These are phyloP conservation scores for Nettapus auritus DNA, from an alignment of 2,113 vertebrate genomes.

Conservation along the genomic window DNA sequence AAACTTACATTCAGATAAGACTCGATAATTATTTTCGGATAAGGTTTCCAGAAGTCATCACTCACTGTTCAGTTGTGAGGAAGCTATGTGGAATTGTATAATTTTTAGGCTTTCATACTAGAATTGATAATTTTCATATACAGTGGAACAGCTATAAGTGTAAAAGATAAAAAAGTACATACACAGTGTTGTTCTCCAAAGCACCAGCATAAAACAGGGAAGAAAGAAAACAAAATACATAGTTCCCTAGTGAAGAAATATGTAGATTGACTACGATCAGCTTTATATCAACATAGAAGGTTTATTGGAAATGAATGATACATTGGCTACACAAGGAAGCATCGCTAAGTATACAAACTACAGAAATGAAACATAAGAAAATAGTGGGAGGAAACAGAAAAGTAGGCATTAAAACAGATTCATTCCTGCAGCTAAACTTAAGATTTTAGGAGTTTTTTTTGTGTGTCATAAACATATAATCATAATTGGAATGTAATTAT, in stretches of 20 bases:
- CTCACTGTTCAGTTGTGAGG: background rate
- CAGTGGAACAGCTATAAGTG: rapidly evolving
- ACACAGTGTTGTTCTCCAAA: background rate
- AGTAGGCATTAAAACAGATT: background rate
- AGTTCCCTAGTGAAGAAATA: background rate
- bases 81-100: background rate
- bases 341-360: background rate
- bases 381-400: background rate
- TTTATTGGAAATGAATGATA: background rate
- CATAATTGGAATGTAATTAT: background rate
- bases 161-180: background rate
- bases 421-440: background rate
- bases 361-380: background rate
- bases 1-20: constrained; percentile 28
- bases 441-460: background rate
- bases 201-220: background rate
- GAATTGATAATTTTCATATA: background rate
- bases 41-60: constrained; percentile 12
- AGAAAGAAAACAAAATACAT: background rate
- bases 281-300: background rate
- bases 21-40: constrained; percentile 15
- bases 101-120: background rate
- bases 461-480: background rate
- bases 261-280: background rate
- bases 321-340: background rate